Conservation (phyloP, 1,140 invertebrate genomes). For the Ditylenchus dipsaci region DNA sequence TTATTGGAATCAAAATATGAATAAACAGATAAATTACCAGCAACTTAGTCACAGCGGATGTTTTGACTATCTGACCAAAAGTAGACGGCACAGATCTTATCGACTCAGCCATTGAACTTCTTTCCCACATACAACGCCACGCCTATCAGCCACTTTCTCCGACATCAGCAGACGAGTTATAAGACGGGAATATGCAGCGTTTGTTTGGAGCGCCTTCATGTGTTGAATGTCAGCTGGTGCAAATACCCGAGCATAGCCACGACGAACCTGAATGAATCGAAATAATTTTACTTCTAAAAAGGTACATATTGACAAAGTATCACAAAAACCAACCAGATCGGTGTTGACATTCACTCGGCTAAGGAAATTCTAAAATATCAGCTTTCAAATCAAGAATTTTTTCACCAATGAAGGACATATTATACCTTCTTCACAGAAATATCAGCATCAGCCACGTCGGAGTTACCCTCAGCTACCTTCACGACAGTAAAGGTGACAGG, state of each 20-base stretch:
- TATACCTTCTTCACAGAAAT: constrained; percentile 39
- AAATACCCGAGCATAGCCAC: constrained; percentile 51
- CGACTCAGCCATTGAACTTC: constrained; percentile 51
- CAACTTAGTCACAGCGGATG: constrained; percentile 45
- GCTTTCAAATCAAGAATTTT: not conserved
- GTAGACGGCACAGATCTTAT: constrained; percentile 46
- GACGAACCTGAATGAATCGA: constrained; percentile 34
- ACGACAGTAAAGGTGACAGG: constrained; percentile 49
- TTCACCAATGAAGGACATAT: not conserved
- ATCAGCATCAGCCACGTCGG: constrained; percentile 38
- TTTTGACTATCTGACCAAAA: constrained; percentile 38
- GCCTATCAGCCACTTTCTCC: constrained; percentile 55
- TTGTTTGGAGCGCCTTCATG: constrained; percentile 47
- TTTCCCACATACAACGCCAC: constrained; percentile 54
- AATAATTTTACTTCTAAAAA: too few species aligned
- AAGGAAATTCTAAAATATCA: constrained; percentile 16
- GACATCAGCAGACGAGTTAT: constrained; percentile 48
- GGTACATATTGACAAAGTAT: too few species aligned
- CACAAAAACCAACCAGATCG: constrained; percentile 29
- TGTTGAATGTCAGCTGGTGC: constrained; percentile 45
- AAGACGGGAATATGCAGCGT: constrained; percentile 52
- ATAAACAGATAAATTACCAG: constrained; percentile 37
- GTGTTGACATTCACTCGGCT: constrained; percentile 48
- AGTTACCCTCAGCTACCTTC: constrained; percentile 38
- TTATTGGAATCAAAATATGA: not conserved